Evolutionary conservation across 2,888 invertebrate genomes (phyloP), one percentile per base, ranked within the genome.

Genomic region (Rhyacophila evoluta): DNA sequence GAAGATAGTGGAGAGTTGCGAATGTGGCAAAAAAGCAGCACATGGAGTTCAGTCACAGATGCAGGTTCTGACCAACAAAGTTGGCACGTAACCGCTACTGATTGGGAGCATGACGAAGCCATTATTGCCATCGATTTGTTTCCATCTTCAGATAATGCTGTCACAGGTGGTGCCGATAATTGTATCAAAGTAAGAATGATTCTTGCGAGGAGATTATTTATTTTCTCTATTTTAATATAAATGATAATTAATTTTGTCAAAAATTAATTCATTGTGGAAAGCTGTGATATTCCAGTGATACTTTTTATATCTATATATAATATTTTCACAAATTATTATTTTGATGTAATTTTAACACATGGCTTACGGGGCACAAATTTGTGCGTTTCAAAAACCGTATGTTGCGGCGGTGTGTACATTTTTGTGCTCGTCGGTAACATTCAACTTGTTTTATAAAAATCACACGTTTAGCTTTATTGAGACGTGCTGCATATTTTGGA

Each of bases 81-180:
- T 28, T 79, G 81, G 79, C 28, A 71, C 25, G 69, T 72, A 11
- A 36, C 69, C 28, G 37, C 68, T 36, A 75, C 38, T n/a, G 88
- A 86, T 2, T 83, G 86, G 3, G 89, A 89, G 83, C 90, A 90
- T 85, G 89, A 89, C 84, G 86, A 86, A 81, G 85, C 86, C 72
- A 86, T 85, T 0, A 74, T 88, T 39, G 85, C 86, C 15, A 85
- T 89, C 1, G 89, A 88, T 77, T 87, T 88, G 75, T 85, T 89
- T 0, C 83, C 85, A 2, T 83, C 85, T 25, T 86, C 85, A 27
- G 85, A 85, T 33, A 85, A 86, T 70, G 89, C 88, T 86, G 85
- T 89, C 1, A 88, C 89, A 25, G 87, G 85, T n/a, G 88, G 89
- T 67, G 88, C 86, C 82, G 90, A 90, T 85, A 87, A 88, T 15